phyloP scores from a whole-genome alignment of 2,888 invertebrate species.

The Cremastobaeus sp. region DNA sequence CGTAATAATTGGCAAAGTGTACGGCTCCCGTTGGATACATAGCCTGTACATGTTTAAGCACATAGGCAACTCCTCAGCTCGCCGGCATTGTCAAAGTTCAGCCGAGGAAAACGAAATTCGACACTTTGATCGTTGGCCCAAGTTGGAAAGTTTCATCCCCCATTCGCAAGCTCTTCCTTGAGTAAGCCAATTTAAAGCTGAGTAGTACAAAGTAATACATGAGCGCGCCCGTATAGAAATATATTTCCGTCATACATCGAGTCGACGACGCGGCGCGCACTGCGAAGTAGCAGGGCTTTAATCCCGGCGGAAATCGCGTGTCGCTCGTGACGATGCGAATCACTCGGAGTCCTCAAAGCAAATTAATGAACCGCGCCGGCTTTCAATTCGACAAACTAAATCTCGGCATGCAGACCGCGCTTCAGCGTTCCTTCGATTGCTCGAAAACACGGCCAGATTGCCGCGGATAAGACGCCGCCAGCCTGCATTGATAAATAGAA shows the following conservation, averaged over 20 bases:
- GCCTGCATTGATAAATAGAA: background rate
- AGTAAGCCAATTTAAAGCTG: conserved; percentile 58
- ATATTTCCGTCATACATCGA: conserved; percentile 39
- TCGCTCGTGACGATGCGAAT: conserved; percentile 49
- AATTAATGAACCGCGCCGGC: conserved; percentile 59
- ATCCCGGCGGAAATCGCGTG: conserved; percentile 51
- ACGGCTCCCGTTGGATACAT: conserved; percentile 13
- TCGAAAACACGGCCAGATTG: conserved; percentile 6
- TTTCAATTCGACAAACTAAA: conserved; percentile 46
- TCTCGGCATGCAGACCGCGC: conserved; percentile 21
- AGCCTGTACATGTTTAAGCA: conserved; percentile 26
- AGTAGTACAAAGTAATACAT: conserved; percentile 55
- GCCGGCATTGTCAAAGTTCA: conserved; percentile 46
- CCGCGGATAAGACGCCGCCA: conserved; percentile 14
- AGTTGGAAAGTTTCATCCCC: conserved; percentile 43
- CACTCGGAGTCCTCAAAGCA: conserved; percentile 53
- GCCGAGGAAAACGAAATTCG: conserved; percentile 54
- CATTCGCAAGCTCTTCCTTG: conserved; percentile 45
- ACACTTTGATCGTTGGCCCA: conserved; percentile 55
- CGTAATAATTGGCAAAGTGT: conserved; percentile 48
- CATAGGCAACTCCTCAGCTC: conserved; percentile 22
- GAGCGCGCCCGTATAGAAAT: conserved; percentile 51
- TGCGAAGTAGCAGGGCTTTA: conserved; percentile 22
- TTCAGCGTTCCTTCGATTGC: conserved; percentile 4
- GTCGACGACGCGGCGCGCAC: background rate